Conservation (phyloP, 23 tunicate genomes). For the Oikopleura dioica region DNA sequence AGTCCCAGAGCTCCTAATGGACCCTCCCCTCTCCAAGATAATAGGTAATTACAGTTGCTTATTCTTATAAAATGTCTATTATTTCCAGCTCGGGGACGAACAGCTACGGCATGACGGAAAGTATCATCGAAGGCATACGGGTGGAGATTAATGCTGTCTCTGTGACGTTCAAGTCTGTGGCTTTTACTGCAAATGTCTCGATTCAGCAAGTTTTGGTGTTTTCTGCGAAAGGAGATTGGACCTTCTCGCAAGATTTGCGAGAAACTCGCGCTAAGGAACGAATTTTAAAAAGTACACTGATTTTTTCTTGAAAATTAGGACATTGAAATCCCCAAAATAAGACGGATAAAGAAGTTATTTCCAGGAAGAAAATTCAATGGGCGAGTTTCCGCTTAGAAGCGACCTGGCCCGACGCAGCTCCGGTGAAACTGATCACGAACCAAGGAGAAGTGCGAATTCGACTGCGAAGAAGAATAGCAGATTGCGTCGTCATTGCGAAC, state of each 20-base stretch:
- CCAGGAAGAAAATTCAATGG: neutral
- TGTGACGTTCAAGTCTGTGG: constrained; percentile 39
- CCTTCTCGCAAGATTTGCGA: neutral
- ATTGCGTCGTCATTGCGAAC: constrained; percentile 49
- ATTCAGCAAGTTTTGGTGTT: neutral
- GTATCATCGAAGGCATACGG: constrained; percentile 72
- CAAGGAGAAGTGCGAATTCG: constrained; percentile 29
- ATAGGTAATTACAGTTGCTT: neutral
- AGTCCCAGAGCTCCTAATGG: constrained; percentile 91
- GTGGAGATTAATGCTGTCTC: constrained; percentile 62
- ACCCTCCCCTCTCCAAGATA: constrained; percentile 71
- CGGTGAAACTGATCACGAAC: constrained; percentile 58
- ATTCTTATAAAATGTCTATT: neutral
- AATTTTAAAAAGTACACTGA: too few species aligned
- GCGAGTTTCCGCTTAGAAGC: neutral
- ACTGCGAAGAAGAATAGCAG: constrained; percentile 53
- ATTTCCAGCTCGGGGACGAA: constrained; percentile 21
- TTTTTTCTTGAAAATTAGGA: too few species aligned
- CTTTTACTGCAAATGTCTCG: constrained; percentile 28
- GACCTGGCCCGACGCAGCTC: constrained; percentile 18
- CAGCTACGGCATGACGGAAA: constrained; percentile 77
- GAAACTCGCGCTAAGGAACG: too few species aligned
- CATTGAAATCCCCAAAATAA: neutral
- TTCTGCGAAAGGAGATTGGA: neutral
- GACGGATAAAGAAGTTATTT: neutral